Base-by-base conservation (phyloP, 2,888 invertebrate species). In the Stenotaenia linearis region DNA sequence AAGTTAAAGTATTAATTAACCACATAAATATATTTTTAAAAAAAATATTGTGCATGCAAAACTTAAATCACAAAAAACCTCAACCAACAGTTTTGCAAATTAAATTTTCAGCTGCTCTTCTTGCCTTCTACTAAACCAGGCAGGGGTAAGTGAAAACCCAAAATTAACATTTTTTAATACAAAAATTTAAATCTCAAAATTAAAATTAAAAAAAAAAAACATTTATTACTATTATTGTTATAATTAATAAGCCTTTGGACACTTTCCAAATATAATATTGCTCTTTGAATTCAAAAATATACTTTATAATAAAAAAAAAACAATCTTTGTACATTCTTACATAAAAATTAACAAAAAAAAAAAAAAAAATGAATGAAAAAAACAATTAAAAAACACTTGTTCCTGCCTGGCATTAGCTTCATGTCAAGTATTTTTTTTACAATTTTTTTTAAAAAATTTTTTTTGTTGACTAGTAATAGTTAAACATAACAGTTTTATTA, bases 341-440 rank as follows among this genome's bases (percentile, higher is more conserved):
- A n/a, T 32, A 4, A 32, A 45, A 45, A 76, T 77, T 18, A 45
- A 45, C 3, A 77, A 45, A 40, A 40, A 10, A 7, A 25, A 69
- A 40, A 75, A 80, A 15, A 10, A 61, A 61, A 77, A 15, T 9
- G 80, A 80, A 83, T 84, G 83, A 84, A 83, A 84, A 84, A 85
- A 85, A 83, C 88, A 89, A 45, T 15, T 5, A 15, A 1, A n/a
- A 45, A 45, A 1, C 45, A 45, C 23, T 61, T 23, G 23, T 92
- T 75, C 75, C 69, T 80, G 80, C 77, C 79, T 80, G 79, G 79
- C 69, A 28, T 50, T 78, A 30, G 75, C 21, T 37, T 79, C 21
- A 3, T 78, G 69, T 56, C 61, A 61, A 61, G 23, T 28, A 7
- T 78, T 78, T 75, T 69, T 28, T 28, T 18, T 45, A n/a, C n/a